phyloP scores from a whole-genome alignment of 53 echinoderm and acorn worm species.

The Henricia sp. region DNA sequence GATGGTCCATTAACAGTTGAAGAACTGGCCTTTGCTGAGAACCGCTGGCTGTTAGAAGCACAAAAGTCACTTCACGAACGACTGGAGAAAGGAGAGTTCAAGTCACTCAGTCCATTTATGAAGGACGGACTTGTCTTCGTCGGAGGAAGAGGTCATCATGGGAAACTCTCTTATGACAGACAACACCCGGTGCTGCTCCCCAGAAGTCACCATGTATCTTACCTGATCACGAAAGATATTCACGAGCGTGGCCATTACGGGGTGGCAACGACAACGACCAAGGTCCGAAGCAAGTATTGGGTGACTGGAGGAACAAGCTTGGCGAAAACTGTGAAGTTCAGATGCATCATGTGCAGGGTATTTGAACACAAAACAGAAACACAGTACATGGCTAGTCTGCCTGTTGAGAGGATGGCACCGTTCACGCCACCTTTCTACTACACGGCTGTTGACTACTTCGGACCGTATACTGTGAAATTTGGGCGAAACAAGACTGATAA shows the following conservation, averaged over 20 bases:
- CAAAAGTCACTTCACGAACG: constrained; percentile 49
- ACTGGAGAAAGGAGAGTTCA: constrained; percentile 64
- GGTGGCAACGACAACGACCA: constrained; percentile 69
- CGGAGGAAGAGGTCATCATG: constrained; percentile 64
- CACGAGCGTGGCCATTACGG: constrained; percentile 74
- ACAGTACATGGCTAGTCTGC: constrained; percentile 63
- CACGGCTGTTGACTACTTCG: constrained; percentile 64
- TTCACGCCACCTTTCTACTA: constrained; percentile 62
- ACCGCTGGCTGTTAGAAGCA: constrained; percentile 55
- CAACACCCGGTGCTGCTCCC: constrained; percentile 69
- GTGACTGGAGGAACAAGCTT: constrained; percentile 46
- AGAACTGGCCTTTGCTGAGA: constrained; percentile 56
- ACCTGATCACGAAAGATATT: constrained; percentile 60
- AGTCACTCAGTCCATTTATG: constrained; percentile 64
- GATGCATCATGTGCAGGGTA: constrained; percentile 63
- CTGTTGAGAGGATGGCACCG: constrained; percentile 60
- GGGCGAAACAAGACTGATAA: constrained; percentile 28
- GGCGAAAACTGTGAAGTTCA: constrained; percentile 61
- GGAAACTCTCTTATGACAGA: constrained; percentile 57
- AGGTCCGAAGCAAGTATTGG: constrained; percentile 64
- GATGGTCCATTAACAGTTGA: constrained; percentile 44
- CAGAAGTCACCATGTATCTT: constrained; percentile 53
- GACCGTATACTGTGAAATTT: constrained; percentile 7
- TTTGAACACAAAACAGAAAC: constrained; percentile 62
- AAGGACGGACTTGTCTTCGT: constrained; percentile 63